Conservation (phyloP, 2,113 vertebrate genomes). For the Oryzias celebensis region DNA sequence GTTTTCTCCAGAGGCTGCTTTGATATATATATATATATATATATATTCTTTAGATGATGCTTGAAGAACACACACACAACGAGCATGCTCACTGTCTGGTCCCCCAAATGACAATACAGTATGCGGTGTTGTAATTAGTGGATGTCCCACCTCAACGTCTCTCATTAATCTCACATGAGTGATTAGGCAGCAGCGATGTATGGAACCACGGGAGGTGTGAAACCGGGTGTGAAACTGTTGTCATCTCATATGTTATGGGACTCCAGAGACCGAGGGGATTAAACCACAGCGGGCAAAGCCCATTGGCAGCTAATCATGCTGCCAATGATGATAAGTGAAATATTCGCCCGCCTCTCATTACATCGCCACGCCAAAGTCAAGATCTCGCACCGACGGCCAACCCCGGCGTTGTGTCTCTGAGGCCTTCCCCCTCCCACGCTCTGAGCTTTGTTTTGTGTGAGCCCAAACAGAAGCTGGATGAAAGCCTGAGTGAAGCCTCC, state of each 20-base stretch:
- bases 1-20: constrained; percentile 28
- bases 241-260: constrained; percentile 70
- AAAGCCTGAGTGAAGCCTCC: constrained; percentile 27
- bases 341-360: constrained; percentile 48
- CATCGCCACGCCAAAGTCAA: constrained; percentile 57
- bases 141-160: constrained; percentile 62
- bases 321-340: constrained; percentile 69
- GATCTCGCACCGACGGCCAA: constrained; percentile 25
- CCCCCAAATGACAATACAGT: constrained; percentile 37
- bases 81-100: constrained; percentile 17
- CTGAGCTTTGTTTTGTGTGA: constrained; percentile 19
- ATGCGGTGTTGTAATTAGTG: constrained; percentile 63
- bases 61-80: constrained; percentile 12
- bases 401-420: neutral
- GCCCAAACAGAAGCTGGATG: constrained; percentile 19
- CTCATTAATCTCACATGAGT: constrained; percentile 76
- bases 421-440: neutral
- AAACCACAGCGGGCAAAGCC: constrained; percentile 59
- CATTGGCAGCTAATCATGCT: constrained; percentile 73
- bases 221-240: constrained; percentile 75
- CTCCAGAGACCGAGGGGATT: constrained; percentile 63
- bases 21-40: constrained; percentile 3
- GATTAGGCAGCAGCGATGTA: constrained; percentile 67
- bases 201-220: constrained; percentile 65
- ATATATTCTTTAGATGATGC: constrained; percentile 20